phyloP scores from a whole-genome alignment of 2,888 invertebrate genomes.

The Oasisia sp. region DNA sequence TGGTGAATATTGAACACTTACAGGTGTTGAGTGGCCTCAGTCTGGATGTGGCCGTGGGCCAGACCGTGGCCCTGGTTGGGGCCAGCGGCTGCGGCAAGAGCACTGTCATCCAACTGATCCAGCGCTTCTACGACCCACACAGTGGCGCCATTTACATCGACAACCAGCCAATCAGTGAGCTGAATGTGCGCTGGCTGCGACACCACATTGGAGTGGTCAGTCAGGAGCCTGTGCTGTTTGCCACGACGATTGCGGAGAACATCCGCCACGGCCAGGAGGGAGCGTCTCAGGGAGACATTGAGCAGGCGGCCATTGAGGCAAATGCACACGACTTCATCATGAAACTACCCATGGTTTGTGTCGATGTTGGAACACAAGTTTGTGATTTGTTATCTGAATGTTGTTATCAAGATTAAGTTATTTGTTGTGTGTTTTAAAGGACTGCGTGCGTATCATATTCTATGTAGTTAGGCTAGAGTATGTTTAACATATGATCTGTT shows the following conservation, averaged over 20 bases:
- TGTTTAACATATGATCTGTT: too few species aligned
- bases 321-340: constrained; percentile 67
- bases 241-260: constrained; percentile 69
- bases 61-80: constrained; percentile 45
- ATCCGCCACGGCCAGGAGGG: constrained; percentile 66
- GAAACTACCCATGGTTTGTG: constrained; percentile 61
- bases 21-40: constrained; percentile 66
- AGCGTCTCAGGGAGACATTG: constrained; percentile 60
- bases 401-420: too few species aligned
- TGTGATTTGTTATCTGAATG: too few species aligned
- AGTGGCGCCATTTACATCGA: constrained; percentile 65
- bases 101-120: constrained; percentile 72
- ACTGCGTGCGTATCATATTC: too few species aligned
- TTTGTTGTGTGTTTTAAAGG: too few species aligned
- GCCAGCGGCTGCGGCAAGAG: constrained; percentile 61
- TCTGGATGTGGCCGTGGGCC: constrained; percentile 36
- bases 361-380: too few species aligned
- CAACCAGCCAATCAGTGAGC: constrained; percentile 65
- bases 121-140: constrained; percentile 79
- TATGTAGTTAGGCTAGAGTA: too few species aligned
- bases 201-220: constrained; percentile 60
- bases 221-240: constrained; percentile 75
- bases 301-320: constrained; percentile 62
- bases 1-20: neutral
- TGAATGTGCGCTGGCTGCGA: constrained; percentile 68